These are phyloP conservation scores for Actenoides hombroni DNA, from an alignment of 2,113 vertebrate genomes.

Conservation along the genomic window DNA sequence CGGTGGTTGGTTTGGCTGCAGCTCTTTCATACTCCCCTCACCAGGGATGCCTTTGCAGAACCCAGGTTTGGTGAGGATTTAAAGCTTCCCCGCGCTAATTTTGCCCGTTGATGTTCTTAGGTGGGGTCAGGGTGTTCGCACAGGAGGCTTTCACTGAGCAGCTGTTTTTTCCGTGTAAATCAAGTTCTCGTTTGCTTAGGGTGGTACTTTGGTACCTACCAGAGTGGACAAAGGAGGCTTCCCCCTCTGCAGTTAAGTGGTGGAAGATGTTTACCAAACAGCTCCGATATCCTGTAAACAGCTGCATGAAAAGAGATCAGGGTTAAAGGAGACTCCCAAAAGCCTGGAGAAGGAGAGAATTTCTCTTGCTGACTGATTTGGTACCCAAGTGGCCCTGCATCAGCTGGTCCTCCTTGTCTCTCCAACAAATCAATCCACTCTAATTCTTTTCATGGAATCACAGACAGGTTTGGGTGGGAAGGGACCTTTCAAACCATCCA, in stretches of 20 bases:
- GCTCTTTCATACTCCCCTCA: neutral
- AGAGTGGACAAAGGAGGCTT: neutral
- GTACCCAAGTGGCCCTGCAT: neutral
- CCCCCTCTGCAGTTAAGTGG: neutral
- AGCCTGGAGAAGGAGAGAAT: neutral
- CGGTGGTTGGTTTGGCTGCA: neutral
- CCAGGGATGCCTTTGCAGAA: neutral
- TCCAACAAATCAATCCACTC: neutral
- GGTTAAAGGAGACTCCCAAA: neutral
- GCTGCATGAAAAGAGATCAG: neutral
- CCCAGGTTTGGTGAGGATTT: neutral
- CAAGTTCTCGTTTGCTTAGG: neutral
- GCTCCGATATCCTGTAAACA: neutral
- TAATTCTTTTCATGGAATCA: neutral
- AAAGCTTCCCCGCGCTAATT: neutral
- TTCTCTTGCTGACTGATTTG: neutral
- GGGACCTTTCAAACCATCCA: neutral
- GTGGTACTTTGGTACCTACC: neutral
- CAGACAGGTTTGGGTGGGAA: neutral
- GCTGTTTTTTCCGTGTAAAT: neutral
- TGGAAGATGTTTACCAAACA: neutral
- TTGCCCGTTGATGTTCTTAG: neutral
- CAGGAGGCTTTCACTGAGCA: neutral
- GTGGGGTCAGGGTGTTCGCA: neutral
- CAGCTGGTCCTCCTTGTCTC: neutral